A percentile compares a stretch with the other conserved stretches of the same genome.
These are phyloP conservation scores for Caenorhabditis panamensis DNA, from an alignment of 2,888 invertebrate genomes.

Conservation along the genomic window DNA sequence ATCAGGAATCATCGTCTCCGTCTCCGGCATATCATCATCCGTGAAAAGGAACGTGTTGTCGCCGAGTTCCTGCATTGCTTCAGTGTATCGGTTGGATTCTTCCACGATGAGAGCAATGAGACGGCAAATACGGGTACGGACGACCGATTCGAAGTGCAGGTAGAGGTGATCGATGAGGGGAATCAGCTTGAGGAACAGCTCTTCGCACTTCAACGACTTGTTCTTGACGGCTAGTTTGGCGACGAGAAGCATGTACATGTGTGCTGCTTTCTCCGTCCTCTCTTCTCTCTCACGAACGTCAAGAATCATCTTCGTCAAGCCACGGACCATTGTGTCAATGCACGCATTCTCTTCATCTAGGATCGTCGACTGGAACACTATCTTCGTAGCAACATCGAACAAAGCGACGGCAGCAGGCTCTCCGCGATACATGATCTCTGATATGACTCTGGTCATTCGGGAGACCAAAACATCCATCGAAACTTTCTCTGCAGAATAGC, in stretches of 20 bases:
- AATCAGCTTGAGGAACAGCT: conserved; percentile 34
- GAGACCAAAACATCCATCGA: conserved; percentile 30
- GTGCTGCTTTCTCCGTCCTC: conserved; percentile 10
- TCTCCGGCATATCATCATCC: conserved; percentile 20
- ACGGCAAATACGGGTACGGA: conserved; percentile 18
- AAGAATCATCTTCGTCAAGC: conserved; percentile 21
- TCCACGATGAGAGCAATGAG: conserved; percentile 26
- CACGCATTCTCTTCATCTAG: conserved; percentile 37
- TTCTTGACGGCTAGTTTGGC: conserved; percentile 39
- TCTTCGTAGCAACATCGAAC: conserved; percentile 50
- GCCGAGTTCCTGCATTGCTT: conserved; percentile 35
- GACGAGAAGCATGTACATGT: conserved; percentile 28
- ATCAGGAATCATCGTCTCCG: conserved; percentile 31
- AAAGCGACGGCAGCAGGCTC: conserved; percentile 18
- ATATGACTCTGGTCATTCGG: conserved; percentile 31
- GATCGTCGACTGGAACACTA: conserved; percentile 54
- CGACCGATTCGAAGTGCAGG: conserved; percentile 23
- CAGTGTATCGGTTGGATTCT: conserved; percentile 32
- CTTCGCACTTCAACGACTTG: conserved; percentile 46
- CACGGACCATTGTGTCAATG: conserved; percentile 19
- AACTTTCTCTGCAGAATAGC: conserved; percentile 37
- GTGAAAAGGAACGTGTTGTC: conserved; percentile 32
- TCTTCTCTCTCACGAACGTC: conserved; percentile 33
- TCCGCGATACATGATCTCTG: conserved; percentile 28
- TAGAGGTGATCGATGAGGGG: conserved; percentile 34